Evolutionary conservation across 1,140 invertebrate genomes (phyloP), one percentile per base, ranked within the genome.

Genomic region (Scaptomyza hsui): DNA sequence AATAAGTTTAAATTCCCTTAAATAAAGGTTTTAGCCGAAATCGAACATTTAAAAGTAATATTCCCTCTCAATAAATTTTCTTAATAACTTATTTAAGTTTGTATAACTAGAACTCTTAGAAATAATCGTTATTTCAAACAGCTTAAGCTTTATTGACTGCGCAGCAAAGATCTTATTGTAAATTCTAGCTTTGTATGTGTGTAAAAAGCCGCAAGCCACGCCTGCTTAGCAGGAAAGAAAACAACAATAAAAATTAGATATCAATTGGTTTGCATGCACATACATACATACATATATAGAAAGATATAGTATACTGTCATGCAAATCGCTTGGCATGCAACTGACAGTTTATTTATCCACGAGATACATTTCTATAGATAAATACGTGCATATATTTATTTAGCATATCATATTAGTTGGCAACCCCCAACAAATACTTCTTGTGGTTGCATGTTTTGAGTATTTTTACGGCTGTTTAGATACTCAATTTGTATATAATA

Each of bases 401-500:
- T 72, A 64, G 63, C 53, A 48, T 53, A 71, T 75, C 57, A 65
- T 72, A 75, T 72, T 63, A 65, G 67, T 42, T 72, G 56, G 72
- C 72, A 75, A 37, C 10, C 12, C 12, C 12, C 10, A 37, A 12
- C 32, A 37, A 68, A 44, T 37, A 55, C 47, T 67, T 67, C 63
- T 67, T 67, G 63, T 12, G 55, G 67, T 70, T 81, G 78, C 78
- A 88, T 80, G 78, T 86, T 86, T 63, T 37, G 62, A 49, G 68
- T 59, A 88, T 70, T 75, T 86, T 88, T 88, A 77, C 74, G 78
- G 82, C 69, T 86, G 67, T 82, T 86, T 86, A 86, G 82, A 72
- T 81, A 88, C 82, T 78, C 75, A 86, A 88, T 74, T 74, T 74
- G 60, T 63, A 55, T 60, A 74, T 70, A 21, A 21, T 2, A 21